Evolutionary conservation across 2,888 invertebrate species (phyloP).

Genomic region (Glyphotaelius pellucidus): DNA sequence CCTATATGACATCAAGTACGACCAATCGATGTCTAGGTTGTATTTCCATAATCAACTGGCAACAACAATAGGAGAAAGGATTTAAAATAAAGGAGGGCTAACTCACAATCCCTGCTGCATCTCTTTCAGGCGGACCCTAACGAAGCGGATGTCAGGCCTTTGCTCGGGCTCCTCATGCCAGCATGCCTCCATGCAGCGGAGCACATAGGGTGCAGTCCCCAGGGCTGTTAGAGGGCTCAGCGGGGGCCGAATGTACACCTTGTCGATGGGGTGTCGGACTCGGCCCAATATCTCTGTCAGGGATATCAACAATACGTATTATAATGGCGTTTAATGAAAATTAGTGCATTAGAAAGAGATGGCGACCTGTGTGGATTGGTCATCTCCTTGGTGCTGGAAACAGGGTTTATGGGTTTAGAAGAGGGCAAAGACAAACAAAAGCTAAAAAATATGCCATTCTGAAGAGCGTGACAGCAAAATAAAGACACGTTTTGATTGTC

Average conservation of each 20-base stretch:
- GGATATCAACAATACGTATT: not conserved
- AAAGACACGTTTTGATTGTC: too few species aligned
- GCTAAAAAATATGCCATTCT: too few species aligned
- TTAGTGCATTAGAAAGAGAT: not conserved
- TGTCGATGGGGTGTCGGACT: constrained; percentile 78
- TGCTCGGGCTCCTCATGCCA: constrained; percentile 90
- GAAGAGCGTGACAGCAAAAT: too few species aligned
- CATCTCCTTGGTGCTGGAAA: too few species aligned
- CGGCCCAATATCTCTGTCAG: constrained; percentile 79
- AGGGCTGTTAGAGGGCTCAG: constrained; percentile 79
- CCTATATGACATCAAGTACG: too few species aligned
- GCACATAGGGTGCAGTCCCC: constrained; percentile 85
- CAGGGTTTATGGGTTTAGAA: too few species aligned
- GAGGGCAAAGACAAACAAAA: too few species aligned
- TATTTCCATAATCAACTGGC: not conserved
- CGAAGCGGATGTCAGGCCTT: constrained; percentile 87
- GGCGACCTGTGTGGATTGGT: too few species aligned
- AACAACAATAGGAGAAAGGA: not conserved
- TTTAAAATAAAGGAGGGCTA: not conserved
- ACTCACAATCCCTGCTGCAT: constrained; percentile 85
- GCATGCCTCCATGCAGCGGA: constrained; percentile 85
- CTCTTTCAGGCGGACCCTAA: constrained; percentile 86
- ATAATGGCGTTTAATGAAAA: too few species aligned
- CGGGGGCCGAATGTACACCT: constrained; percentile 81
- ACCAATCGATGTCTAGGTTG: too few species aligned